Evolutionary conservation across 2,888 invertebrate species (phyloP), one percentile per base, ranked within the genome.

Genomic region (Agrenia bidenticulata): DNA sequence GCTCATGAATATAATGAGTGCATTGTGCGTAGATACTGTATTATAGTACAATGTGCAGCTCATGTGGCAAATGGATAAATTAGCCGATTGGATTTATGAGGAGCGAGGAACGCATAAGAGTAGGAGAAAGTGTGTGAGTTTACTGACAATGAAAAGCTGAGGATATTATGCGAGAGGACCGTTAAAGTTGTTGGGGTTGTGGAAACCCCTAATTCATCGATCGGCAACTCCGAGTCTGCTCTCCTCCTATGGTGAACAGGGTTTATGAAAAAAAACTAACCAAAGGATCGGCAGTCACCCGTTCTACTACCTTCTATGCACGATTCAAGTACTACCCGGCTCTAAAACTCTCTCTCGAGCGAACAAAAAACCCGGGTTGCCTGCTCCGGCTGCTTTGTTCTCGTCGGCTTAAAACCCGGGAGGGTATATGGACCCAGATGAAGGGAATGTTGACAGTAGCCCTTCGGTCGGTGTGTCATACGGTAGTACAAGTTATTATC

Each of bases 131-230:
- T 32, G 32, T 32, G 32, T 32, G 5, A 32, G 32, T 32, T 32
- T 32, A 32, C 11, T 4, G 32, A 32, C 4, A 32, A 32, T 32
- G 32, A 32, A 32, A 11, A n/a, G 15, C 45, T n/a, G 19, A 45
- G 61, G 41, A 57, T 61, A 2, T 19, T 27, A 26, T n/a, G n/a
- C n/a, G n/a, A n/a, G n/a, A n/a, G n/a, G n/a, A n/a, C n/a, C n/a
- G n/a, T n/a, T n/a, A n/a, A n/a, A n/a, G n/a, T n/a, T n/a, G 59
- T 37, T 53, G 42, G 50, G 63, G 55, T 19, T 26, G 27, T 26
- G 55, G 27, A 32, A 56, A 57, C 55, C 67, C 67, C 66, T 62
- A 70, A 66, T 70, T 64, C 67, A 70, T 70, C 67, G 70, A 70
- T 70, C 65, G 64, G 59, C 24, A 55, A 57, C 58, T 67, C 66